phyloP scores from a whole-genome alignment of 1,140 invertebrate genomes.

The Mactra quadrangularis region DNA sequence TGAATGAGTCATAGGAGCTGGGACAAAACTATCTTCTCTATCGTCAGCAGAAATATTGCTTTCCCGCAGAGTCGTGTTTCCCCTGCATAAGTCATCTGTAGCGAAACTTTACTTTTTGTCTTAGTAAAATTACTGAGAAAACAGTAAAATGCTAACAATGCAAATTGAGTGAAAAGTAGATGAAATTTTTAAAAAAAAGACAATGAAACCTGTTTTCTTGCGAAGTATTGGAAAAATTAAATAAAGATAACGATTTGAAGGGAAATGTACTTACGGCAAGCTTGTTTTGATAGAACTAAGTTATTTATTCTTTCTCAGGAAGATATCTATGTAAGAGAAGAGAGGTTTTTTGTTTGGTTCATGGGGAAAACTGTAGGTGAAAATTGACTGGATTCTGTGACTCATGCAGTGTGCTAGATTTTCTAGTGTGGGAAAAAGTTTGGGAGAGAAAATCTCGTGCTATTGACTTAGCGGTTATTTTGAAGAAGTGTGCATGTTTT shows the following conservation, averaged over 20 bases:
- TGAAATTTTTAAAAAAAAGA: too few species aligned
- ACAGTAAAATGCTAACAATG: slow-evolving; percentile 30
- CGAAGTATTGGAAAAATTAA: slow-evolving; percentile 15
- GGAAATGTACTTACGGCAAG: too few species aligned
- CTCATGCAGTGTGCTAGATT: too few species aligned
- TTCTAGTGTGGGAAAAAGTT: too few species aligned
- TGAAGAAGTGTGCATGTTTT: too few species aligned
- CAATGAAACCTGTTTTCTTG: neutral
- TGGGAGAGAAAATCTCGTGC: too few species aligned
- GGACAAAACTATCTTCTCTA: slow-evolving; percentile 29
- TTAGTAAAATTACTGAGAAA: slow-evolving; percentile 13
- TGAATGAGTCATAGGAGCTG: slow-evolving; percentile 20
- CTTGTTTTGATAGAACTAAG: slow-evolving; percentile 6
- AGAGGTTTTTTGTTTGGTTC: too few species aligned
- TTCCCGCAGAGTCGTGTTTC: slow-evolving; percentile 10
- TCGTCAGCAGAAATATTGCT: slow-evolving; percentile 33
- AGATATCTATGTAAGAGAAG: too few species aligned
- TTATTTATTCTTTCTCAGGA: too few species aligned
- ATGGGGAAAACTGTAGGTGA: too few species aligned
- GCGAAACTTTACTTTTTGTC: neutral
- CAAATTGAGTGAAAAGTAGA: slow-evolving; percentile 8
- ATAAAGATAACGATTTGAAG: slow-evolving; percentile 10
- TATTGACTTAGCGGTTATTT: too few species aligned
- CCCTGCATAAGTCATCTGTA: slow-evolving; percentile 34
- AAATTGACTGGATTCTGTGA: too few species aligned